These are phyloP conservation scores for Stenoptilia bipunctidactyla DNA, from an alignment of 2,888 invertebrate genomes.

Conservation along the genomic window DNA sequence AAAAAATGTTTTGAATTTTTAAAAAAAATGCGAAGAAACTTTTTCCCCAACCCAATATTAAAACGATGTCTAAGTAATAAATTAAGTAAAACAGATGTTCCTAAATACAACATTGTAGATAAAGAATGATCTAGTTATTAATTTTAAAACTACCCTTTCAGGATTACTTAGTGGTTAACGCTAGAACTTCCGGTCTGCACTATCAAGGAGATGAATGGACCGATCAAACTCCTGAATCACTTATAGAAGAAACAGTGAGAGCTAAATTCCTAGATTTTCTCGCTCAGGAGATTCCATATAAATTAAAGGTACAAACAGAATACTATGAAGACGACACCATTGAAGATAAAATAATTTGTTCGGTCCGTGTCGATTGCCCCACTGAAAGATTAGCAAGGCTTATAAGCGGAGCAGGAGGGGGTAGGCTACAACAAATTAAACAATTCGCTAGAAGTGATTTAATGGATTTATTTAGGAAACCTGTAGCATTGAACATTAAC, in stretches of 20 bases:
- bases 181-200: conserved; percentile 76
- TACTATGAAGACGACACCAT: conserved; percentile 73
- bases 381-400: conserved; percentile 73
- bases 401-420: conserved; percentile 77
- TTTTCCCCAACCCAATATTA: too few species aligned
- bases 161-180: conserved; percentile 77
- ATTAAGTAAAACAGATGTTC: too few species aligned
- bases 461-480: conserved; percentile 74
- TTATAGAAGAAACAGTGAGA: conserved; percentile 82
- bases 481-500: conserved; percentile 49
- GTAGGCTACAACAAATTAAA: conserved; percentile 79
- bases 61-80: too few species aligned
- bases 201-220: conserved; percentile 78
- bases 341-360: conserved; percentile 49
- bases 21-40: too few species aligned
- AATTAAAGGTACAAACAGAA: conserved; percentile 74
- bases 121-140: too few species aligned
- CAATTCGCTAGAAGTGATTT: conserved; percentile 74
- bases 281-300: conserved; percentile 90
- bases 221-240: conserved; percentile 77
- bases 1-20: too few species aligned
- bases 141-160: conserved; percentile 34
- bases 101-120: too few species aligned
- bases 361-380: conserved; percentile 76
- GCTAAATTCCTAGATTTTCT: conserved; percentile 88